Conservation (phyloP, 2,113 vertebrate species). For the Pelecanoides urinatrix region DNA sequence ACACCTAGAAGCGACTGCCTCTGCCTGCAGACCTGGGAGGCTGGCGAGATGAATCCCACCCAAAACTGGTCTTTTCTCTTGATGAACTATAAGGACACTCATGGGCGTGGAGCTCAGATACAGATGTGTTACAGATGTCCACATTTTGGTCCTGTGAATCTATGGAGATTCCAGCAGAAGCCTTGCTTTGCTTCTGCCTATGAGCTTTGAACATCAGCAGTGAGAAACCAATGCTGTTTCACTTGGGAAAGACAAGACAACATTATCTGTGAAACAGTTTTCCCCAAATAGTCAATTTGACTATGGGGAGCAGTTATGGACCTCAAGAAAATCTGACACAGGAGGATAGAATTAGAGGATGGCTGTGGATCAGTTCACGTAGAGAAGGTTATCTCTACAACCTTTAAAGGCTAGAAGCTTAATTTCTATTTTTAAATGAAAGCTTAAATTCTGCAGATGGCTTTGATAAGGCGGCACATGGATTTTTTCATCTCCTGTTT, state of each 20-base stretch:
- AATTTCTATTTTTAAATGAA: constrained; percentile 63
- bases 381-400: constrained; percentile 54
- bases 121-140: accelerated
- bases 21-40: not conserved
- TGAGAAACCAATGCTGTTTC: not conserved
- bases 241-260: not conserved
- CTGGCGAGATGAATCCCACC: not conserved
- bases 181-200: not conserved
- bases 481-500: constrained; percentile 65
- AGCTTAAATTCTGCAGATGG: constrained; percentile 58
- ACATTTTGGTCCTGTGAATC: not conserved
- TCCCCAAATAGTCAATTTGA: not conserved
- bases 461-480: constrained; percentile 40
- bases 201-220: not conserved
- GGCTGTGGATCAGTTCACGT: constrained; percentile 3
- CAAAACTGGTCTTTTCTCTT: not conserved
- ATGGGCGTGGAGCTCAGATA: not conserved
- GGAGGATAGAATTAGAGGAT: not conserved
- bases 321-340: not conserved
- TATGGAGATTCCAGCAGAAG: not conserved
- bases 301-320: not conserved
- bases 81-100: not conserved
- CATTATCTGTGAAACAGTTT: not conserved
- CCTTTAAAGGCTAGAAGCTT: constrained; percentile 52
- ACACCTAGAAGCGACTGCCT: not conserved